Evolutionary conservation across 2,797 vertebrate species (phyloP).

Genomic region (Myotis pilosus): DNA sequence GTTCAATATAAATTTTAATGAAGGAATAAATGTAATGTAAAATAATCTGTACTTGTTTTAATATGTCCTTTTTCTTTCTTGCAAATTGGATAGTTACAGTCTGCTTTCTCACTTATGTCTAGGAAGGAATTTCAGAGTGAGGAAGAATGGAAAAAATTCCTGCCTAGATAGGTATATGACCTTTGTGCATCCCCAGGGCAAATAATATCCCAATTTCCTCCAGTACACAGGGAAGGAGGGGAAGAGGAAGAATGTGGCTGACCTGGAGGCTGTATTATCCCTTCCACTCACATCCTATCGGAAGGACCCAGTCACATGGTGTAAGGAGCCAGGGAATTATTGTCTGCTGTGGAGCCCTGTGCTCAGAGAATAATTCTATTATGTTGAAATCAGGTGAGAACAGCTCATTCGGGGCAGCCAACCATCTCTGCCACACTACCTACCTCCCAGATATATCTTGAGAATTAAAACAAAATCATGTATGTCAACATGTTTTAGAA

Average conservation of each 20-base stretch:
- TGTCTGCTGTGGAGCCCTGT: neutral
- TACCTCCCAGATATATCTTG: neutral
- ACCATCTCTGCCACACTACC: neutral
- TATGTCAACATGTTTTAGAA: neutral
- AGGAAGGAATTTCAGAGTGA: neutral
- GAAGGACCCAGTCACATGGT: neutral
- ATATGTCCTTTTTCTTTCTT: neutral
- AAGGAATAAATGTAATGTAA: neutral
- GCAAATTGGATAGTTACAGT: neutral
- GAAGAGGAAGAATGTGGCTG: neutral
- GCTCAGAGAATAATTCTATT: neutral
- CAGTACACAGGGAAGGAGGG: neutral
- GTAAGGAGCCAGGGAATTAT: neutral
- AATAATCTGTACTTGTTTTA: neutral
- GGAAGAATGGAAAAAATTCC: neutral
- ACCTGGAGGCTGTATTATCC: neutral
- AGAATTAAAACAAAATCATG: constrained; percentile 4
- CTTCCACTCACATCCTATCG: neutral
- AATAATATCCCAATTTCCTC: neutral
- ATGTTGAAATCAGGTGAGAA: neutral
- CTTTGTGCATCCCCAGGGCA: neutral
- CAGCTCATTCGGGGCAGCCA: neutral
- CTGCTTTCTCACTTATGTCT: neutral
- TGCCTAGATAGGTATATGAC: neutral
- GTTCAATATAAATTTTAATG: neutral